Base-by-base conservation (phyloP, 2,797 vertebrate genomes). In the Gallinago stenura region DNA sequence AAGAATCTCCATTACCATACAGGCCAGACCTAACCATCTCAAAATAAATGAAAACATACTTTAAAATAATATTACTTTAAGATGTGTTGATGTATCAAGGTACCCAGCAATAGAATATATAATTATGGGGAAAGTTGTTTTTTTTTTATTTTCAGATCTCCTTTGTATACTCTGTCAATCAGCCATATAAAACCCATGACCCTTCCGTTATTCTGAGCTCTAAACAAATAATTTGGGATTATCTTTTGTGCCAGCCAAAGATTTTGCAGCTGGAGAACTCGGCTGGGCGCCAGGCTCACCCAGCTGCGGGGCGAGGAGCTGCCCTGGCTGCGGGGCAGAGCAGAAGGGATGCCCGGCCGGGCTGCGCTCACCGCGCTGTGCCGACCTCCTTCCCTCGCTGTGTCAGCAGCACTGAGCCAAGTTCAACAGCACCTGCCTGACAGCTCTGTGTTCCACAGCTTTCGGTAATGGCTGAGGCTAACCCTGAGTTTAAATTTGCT, bases 281-380 rank as follows among this genome's bases (percentile, higher is more conserved):
- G 61, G 41, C 54, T 0, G 2, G 16, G 83, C 3, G 1, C 62
- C 31, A 12, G 10, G 64, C 56, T 83, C 18, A 8, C 33, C 43
- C 30, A 54, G 48, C 3, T 4, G 39, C 3, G 12, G 37, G 37
- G 37, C 10, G 37, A 39, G 37, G 37, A 39, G 37, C 37, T 13
- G 37, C 37, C 37, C 37, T 39, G 37, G 37, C 37, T 39, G 5
- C 0, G 0, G 8, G 33, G 56, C n/a, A 43, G 39, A 17, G 39
- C 5, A 57, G 56, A 33, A 33, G 56, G 21, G 3, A 4, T 33
- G n/a, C n/a, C 56, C 14, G 5, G 25, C 26, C 9, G n/a, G 25
- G 57, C 80, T 68, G 64, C 4, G 1, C 6, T 2, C 14, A 4
- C 45, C 3, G 0, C 1, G 7, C 57, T 39, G 11, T 10, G 37